phyloP scores from a whole-genome alignment of 2,113 vertebrate genomes.

The Percopsis transmontana region DNA sequence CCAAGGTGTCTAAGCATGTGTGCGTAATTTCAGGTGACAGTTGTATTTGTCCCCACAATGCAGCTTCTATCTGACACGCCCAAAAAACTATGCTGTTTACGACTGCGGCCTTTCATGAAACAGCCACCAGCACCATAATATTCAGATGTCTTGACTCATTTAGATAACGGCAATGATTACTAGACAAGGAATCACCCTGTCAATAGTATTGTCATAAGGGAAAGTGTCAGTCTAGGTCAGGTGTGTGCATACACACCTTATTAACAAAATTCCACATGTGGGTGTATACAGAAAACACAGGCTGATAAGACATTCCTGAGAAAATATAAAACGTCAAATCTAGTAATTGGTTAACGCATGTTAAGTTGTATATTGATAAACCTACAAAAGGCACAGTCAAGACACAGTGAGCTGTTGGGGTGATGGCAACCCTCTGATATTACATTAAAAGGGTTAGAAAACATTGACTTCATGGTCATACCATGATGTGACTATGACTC shows the following conservation, averaged over 20 bases:
- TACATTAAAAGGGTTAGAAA: not conserved
- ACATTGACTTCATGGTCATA: not conserved
- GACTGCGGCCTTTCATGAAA: no score
- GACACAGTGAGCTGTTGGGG: no score
- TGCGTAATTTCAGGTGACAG: conserved; percentile 13
- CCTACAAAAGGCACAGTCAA: no score
- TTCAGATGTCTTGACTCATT: not conserved
- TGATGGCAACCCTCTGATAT: conserved; percentile 16
- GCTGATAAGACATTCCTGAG: no score
- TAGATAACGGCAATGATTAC: not conserved
- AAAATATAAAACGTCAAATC: no score
- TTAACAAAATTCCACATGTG: not conserved
- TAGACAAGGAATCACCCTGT: not conserved
- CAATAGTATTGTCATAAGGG: not conserved
- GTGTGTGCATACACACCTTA: not conserved
- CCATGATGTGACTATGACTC: not conserved
- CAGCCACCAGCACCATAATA: no score
- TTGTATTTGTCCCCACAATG: no score
- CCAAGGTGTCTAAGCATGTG: no score
- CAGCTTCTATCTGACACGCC: no score
- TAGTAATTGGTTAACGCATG: no score
- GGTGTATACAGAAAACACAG: not conserved
- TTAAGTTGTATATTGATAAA: no score
- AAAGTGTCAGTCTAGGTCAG: not conserved
- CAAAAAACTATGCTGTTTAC: no score